Percentiles rank a stretch among this genome's conserved stretches.
Evolutionary conservation across 1,140 invertebrate genomes (phyloP).

Genomic region (Heliconius himera): DNA sequence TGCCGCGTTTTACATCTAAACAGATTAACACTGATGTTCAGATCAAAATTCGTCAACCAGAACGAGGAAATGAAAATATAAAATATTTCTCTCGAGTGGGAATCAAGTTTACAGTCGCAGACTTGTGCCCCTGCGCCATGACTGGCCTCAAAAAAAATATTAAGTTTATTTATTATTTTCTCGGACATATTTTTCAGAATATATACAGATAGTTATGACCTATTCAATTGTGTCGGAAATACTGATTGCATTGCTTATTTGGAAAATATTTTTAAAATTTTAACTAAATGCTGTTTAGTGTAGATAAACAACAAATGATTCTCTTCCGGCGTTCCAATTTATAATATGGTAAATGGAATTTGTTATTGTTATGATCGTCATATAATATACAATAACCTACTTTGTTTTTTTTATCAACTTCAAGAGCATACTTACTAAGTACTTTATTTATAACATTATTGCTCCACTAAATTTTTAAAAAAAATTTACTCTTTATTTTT

Average conservation of each 20-base stretch:
- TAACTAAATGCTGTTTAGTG: background rate
- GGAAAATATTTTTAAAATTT: background rate
- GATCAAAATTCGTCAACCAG: too few species aligned
- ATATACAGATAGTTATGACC: background rate
- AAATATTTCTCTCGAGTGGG: too few species aligned
- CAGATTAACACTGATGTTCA: too few species aligned
- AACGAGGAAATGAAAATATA: too few species aligned
- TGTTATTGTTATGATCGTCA: background rate
- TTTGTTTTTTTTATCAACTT: background rate
- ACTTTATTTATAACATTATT: background rate
- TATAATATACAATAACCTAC: background rate
- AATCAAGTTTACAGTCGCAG: too few species aligned
- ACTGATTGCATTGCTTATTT: background rate
- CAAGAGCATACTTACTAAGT: background rate
- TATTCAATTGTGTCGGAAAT: background rate
- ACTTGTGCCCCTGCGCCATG: too few species aligned
- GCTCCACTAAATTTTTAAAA: too few species aligned
- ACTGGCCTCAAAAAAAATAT: too few species aligned
- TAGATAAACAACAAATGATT: background rate
- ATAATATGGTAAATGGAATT: background rate
- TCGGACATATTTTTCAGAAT: background rate
- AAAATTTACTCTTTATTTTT: too few species aligned
- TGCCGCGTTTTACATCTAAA: too few species aligned
- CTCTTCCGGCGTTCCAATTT: background rate
- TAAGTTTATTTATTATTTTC: too few species aligned